These are phyloP conservation scores for Drosophila tropicalis DNA, from an alignment of 1,140 invertebrate species.

Conservation along the genomic window DNA sequence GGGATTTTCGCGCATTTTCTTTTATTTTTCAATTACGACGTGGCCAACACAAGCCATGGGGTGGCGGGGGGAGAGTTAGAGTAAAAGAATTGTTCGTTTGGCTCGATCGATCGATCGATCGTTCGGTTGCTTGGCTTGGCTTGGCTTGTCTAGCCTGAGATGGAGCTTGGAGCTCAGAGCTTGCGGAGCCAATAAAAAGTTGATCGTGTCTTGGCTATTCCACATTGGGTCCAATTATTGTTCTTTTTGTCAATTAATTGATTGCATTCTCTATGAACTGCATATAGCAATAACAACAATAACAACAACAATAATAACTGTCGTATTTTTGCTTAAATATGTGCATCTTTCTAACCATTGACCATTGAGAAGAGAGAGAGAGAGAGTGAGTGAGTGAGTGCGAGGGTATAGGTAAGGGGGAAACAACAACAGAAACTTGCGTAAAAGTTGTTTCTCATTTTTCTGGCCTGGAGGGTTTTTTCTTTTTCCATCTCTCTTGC, in stretches of 20 bases:
- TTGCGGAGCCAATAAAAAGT: constrained; percentile 53
- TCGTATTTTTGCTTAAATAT: constrained; percentile 79
- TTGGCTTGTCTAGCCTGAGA: too few species aligned
- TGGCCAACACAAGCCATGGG: constrained; percentile 15
- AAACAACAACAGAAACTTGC: constrained; percentile 25
- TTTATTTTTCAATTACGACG: constrained; percentile 77
- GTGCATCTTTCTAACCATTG: constrained; percentile 47
- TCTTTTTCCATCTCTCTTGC: neutral
- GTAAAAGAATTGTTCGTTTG: constrained; percentile 6
- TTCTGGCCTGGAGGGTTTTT: constrained; percentile 14
- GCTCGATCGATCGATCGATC: neutral
- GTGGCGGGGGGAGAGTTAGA: neutral
- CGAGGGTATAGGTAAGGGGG: neutral
- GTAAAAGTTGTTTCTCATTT: constrained; percentile 62
- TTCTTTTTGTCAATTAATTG: constrained; percentile 76
- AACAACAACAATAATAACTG: constrained; percentile 71
- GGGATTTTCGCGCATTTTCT: constrained; percentile 74
- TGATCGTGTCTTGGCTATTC: constrained; percentile 43
- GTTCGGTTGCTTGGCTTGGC: neutral
- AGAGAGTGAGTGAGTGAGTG: too few species aligned
- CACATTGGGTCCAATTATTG: constrained; percentile 50
- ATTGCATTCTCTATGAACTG: constrained; percentile 59
- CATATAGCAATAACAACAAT: constrained; percentile 6
- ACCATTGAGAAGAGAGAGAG: neutral
- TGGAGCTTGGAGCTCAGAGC: too few species aligned